Base-by-base conservation (phyloP, 2,888 invertebrate species). In the Flabesymbios commensalis region DNA sequence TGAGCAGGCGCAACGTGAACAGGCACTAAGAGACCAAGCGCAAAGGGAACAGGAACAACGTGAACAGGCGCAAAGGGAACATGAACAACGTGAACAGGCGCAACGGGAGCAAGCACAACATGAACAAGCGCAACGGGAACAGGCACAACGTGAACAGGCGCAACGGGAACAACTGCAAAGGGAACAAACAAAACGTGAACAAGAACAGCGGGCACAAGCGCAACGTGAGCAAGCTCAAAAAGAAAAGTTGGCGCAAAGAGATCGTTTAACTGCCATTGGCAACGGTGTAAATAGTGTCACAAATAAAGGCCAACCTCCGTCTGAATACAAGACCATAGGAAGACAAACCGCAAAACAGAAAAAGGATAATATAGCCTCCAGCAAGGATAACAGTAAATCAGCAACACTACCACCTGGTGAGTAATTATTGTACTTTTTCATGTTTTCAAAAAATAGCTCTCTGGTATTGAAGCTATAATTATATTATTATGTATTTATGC, bases 121-220 rank as follows among this genome's bases (percentile, higher is more conserved):
- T 41, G 33, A 36, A n/a, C 28, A 53, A 17, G 51, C 49, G 32
- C 52, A 58, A 49, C 58, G 51, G 36, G 31, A 32, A 36, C 49
- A 24, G 48, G 19, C 43, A 14, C 29, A 45, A 22, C 2, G 22
- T 19, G 19, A 47, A 3, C 56, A 47, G 10, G 19, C 22, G 4
- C 53, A 53, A 32, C 53, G 19, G n/a, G 22, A 28, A n/a, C 53
- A 53, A 29, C 53, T 33, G n/a, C 53, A 53, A 10, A n/a, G n/a
- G 3, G 33, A 17, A 7, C 22, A 33, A 29, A 31, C n/a, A 3
- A 31, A 53, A 10, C n/a, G n/a, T 5, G 19, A 58, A 26, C 49
- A 33, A 26, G n/a, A 36, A 36, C 47, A 41, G 28, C 29, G 53
- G 48, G 36, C 39, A 42, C 48, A 42, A 36, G 22, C 17, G 5